Base-by-base conservation (phyloP, 2,888 invertebrate species). In the Drosophila pseudotalamancana region DNA sequence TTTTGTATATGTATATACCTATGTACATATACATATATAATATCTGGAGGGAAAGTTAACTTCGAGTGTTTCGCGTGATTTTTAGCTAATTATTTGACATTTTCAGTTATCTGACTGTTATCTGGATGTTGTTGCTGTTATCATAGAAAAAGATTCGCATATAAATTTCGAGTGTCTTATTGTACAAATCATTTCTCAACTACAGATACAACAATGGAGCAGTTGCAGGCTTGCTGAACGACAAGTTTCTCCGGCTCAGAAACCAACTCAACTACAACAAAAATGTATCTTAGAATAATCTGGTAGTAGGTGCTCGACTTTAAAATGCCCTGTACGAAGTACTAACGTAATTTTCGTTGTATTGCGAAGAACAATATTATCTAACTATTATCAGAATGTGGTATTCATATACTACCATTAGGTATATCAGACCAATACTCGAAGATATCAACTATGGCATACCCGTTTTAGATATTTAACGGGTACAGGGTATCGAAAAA, bases 171-270 rank as follows among this genome's bases (percentile, higher is more conserved):
- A 31, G 48, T 60, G 64, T 70, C 61, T 59, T 68, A 57, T 68
- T 77, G 77, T 71, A 70, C 71, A 72, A 72, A 78, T 70, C 72
- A 63, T 69, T 79, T 78, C 62, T 65, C 73, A 72, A 75, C 59
- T 60, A 50, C 73, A 67, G 67, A 50, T 51, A 43, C 69, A 54
- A 73, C 59, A 83, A 79, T 83, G 83, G 48, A 45, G 9, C 72
- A 77, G 55, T 77, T 71, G 74, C 61, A 39, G 73, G 62, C 70
- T 56, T 73, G 70, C 54, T 63, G 53, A 55, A 40, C 42, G 34
- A 12, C 53, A 40, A 56, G 77, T 75, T 75, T 76, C 75, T 62
- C 77, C 55, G 59, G 43, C 64, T 59, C 12, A 27, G 35, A 31
- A 42, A 19, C 25, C 18, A 54, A 25, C 21, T 27, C 18, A 39